These are phyloP conservation scores for Plutella xylostella DNA, from an alignment of 2,888 invertebrate genomes.

Conservation along the genomic window DNA sequence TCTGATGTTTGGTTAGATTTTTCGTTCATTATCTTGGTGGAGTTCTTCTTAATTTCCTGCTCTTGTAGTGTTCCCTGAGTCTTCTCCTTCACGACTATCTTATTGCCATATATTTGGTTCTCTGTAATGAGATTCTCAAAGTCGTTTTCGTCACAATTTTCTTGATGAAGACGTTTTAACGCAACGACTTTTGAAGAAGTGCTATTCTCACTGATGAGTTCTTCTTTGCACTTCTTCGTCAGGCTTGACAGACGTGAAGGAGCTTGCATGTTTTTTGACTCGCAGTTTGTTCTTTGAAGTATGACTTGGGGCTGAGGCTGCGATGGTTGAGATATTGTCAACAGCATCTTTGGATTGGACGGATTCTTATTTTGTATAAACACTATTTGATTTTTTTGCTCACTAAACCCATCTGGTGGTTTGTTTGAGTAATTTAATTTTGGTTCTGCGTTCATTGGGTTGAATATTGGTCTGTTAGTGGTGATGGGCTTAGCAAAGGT, in stretches of 20 bases:
- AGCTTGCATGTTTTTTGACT: slow-evolving; percentile 62
- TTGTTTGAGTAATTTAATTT: slow-evolving; percentile 34
- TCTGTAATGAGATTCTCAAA: slow-evolving; percentile 67
- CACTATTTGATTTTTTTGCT: slow-evolving; percentile 52
- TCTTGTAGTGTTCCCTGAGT: slow-evolving; percentile 51
- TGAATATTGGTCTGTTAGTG: slow-evolving; percentile 29
- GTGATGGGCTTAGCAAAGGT: slow-evolving; percentile 18
- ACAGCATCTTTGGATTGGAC: slow-evolving; percentile 45
- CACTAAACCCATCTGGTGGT: slow-evolving; percentile 36
- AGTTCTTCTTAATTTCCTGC: slow-evolving; percentile 43
- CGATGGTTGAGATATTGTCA: slow-evolving; percentile 41
- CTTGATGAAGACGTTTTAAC: slow-evolving; percentile 57
- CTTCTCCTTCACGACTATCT: slow-evolving; percentile 69
- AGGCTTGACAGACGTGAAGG: slow-evolving; percentile 57
- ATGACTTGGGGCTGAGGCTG: slow-evolving; percentile 50
- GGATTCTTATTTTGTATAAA: slow-evolving; percentile 49
- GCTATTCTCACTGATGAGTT: slow-evolving; percentile 32
- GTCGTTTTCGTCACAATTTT: slow-evolving; percentile 62
- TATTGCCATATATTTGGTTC: slow-evolving; percentile 67
- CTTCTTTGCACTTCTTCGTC: slow-evolving; percentile 54
- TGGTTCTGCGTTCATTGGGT: slow-evolving; percentile 36
- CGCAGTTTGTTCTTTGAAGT: slow-evolving; percentile 44
- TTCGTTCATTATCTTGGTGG: slow-evolving; percentile 23
- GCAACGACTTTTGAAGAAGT: slow-evolving; percentile 57
- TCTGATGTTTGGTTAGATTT: slow-evolving; percentile 31